Evolutionary conservation across 2,797 vertebrate species (phyloP).

Genomic region (Enteromius anoplus): DNA sequence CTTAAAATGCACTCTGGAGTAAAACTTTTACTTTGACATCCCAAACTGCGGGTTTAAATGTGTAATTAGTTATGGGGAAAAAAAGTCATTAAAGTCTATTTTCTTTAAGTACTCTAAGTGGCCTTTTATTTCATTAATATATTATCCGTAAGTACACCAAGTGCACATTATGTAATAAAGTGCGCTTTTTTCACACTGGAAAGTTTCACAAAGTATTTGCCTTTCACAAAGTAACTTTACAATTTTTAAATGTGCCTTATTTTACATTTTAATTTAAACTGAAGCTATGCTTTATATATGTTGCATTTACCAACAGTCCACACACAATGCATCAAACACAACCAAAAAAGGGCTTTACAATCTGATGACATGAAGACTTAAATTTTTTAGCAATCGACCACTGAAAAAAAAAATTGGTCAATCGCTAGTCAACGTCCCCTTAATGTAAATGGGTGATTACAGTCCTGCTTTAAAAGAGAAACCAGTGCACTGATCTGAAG

Average conservation of each 20-base stretch:
- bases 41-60: neutral
- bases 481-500: neutral
- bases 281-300: neutral
- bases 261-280: neutral
- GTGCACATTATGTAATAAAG: neutral
- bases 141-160: neutral
- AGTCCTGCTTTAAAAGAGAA: neutral
- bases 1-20: neutral
- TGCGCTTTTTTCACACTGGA: neutral
- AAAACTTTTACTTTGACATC: neutral
- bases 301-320: neutral
- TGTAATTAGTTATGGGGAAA: neutral
- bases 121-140: neutral
- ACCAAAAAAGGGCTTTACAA: neutral
- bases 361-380: neutral
- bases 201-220: neutral
- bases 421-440: neutral
- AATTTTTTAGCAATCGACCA: neutral
- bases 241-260: neutral
- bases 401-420: neutral
- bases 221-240: neutral
- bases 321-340: neutral
- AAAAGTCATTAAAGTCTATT: neutral
- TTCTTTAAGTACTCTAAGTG: neutral
- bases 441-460: neutral